These are phyloP conservation scores for Macaca fascicularis DNA, from an alignment of 2,113 vertebrate genomes.

Conservation along the genomic window T2T-MFA8v1.1 NC_088394.1:10785001-10785500, in stretches of 20 bases:
- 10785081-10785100: background rate
- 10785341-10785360: background rate
- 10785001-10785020: background rate
- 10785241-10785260: background rate
- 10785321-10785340: background rate
- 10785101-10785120: background rate
- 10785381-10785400: background rate
- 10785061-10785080: background rate
- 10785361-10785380: background rate
- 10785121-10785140: background rate
- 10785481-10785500: background rate
- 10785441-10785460: background rate
- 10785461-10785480: background rate
- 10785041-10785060: background rate
- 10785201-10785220: background rate
- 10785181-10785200: background rate
- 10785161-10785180: background rate
- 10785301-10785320: too few relatives aligned
- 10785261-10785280: background rate
- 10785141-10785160: background rate
- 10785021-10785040: background rate
- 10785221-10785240: accelerated
- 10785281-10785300: background rate
- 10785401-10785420: background rate
- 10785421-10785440: background rate